Percentiles rank a stretch among this genome's conserved stretches.
Evolutionary conservation across 2,113 vertebrate genomes (phyloP).

Genomic region (Elanoides forficatus): DNA sequence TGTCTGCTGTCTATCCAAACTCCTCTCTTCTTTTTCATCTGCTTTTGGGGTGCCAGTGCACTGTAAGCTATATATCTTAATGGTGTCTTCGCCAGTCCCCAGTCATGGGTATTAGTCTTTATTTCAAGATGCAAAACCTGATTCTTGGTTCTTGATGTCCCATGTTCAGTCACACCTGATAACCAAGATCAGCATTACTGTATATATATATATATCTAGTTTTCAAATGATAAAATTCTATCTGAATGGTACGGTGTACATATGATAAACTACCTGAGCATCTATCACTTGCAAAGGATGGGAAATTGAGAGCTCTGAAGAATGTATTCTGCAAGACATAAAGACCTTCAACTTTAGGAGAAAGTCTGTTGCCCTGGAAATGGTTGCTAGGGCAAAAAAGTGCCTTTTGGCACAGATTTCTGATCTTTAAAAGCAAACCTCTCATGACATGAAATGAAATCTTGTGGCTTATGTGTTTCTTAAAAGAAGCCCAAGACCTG

Average conservation of each 20-base stretch:
- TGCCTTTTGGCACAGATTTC: slow-evolving; percentile 33
- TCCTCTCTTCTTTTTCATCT: not conserved
- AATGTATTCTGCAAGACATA: slow-evolving; percentile 1
- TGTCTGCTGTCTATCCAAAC: not conserved
- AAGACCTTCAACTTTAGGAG: slow-evolving; percentile 9
- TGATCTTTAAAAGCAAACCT: slow-evolving; percentile 50
- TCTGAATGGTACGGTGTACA: not conserved
- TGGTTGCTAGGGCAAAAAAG: slow-evolving; percentile 9
- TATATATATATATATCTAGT: not conserved
- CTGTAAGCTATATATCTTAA: not conserved
- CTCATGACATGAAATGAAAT: slow-evolving; percentile 38
- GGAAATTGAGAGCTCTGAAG: not conserved
- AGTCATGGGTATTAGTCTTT: not conserved
- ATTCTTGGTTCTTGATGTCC: not conserved
- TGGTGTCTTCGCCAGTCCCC: not conserved
- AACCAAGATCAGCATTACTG: not conserved
- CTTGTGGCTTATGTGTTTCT: slow-evolving; percentile 20
- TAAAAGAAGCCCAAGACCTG: slow-evolving; percentile 37
- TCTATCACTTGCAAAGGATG: not conserved
- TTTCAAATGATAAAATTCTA: not conserved
- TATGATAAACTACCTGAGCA: not conserved
- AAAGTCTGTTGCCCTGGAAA: slow-evolving; percentile 48
- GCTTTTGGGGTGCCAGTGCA: not conserved
- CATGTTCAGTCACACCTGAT: not conserved
- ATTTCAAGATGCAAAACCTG: not conserved